Base-by-base conservation (phyloP, 2,797 vertebrate genomes). In the Natrix natrix region DNA sequence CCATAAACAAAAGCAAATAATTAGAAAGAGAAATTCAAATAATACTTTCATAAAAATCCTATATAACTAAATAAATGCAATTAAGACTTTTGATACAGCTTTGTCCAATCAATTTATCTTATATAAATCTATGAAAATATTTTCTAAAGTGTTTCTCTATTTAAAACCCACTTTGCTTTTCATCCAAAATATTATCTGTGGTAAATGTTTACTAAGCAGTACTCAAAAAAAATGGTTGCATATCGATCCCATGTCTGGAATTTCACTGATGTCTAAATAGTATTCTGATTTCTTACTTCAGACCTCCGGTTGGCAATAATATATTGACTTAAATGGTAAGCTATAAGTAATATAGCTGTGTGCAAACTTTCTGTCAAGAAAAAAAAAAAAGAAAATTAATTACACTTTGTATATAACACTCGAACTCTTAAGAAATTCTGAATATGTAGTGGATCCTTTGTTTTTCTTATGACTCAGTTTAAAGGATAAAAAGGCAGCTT, bases 341-440 rank as follows among this genome's bases (percentile, higher is more conserved):
- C 86, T 54, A 63, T 88, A 88, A 55, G 24, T 12, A 55, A 69
- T 26, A 69, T 83, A 93, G 54, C 24, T 83, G 43, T 56, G 32
- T 78, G 22, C 43, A 43, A 8, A 26, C 55, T 93, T 93, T 83
- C 87, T 88, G 26, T 90, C 78, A 69, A n/a, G 10, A 69, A 43
- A 83, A 52, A 37, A 37, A 37, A 1, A 37, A 52, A 69, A 32
- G 20, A 88, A 88, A 83, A 26, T 26, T 14, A 59, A 63, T 91
- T 55, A 48, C 17, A n/a, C 14, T 61, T n/a, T 43, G n/a, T 61
- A 7, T 69, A 11, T 91, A 91, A 91, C 4, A 78, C 55, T 55
- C 88, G 14, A 78, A 91, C 54, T 91, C 59, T 93, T 90, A 56
- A 59, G 43, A 88, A 92, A 88, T 88, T 93, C 43, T 88, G 90